Evolutionary conservation across 2,888 invertebrate genomes (phyloP).

Genomic region (Troides oblongomaculatus): DNA sequence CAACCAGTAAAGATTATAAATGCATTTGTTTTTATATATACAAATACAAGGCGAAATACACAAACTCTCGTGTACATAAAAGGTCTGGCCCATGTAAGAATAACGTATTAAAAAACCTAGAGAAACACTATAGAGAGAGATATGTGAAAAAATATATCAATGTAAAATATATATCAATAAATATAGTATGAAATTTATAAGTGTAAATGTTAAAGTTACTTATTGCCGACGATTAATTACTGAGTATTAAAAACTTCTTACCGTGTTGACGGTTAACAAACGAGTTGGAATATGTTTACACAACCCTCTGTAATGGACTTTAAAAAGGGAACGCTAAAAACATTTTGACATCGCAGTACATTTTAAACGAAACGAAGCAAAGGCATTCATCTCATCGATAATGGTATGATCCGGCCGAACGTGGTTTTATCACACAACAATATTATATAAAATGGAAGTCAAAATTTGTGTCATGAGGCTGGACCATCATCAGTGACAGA

Average conservation of each 20-base stretch:
- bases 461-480: conserved; percentile 12
- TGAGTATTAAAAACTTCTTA: conserved; percentile 4
- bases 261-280: neutral
- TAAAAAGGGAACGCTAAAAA: conserved; percentile 20
- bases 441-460: conserved; percentile 15
- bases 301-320: conserved; percentile 32
- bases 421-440: conserved; percentile 8
- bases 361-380: conserved; percentile 1
- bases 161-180: neutral
- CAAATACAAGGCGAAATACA: too few relatives aligned
- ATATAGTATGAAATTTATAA: neutral
- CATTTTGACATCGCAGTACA: conserved; percentile 7
- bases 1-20: too few relatives aligned
- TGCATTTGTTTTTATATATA: too few relatives aligned
- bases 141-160: too few relatives aligned
- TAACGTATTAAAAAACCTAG: too few relatives aligned
- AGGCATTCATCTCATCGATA: conserved; percentile 8
- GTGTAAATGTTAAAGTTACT: neutral
- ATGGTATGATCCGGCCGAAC: conserved; percentile 12
- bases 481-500: conserved; percentile 9
- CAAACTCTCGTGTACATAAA: too few relatives aligned
- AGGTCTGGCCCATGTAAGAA: too few relatives aligned
- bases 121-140: too few relatives aligned
- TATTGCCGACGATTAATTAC: neutral
- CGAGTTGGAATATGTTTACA: conserved; percentile 35